Evolutionary conservation across 2,113 vertebrate species (phyloP), one percentile per base, ranked within the genome.

Genomic region (Istiophorus platypterus): DNA sequence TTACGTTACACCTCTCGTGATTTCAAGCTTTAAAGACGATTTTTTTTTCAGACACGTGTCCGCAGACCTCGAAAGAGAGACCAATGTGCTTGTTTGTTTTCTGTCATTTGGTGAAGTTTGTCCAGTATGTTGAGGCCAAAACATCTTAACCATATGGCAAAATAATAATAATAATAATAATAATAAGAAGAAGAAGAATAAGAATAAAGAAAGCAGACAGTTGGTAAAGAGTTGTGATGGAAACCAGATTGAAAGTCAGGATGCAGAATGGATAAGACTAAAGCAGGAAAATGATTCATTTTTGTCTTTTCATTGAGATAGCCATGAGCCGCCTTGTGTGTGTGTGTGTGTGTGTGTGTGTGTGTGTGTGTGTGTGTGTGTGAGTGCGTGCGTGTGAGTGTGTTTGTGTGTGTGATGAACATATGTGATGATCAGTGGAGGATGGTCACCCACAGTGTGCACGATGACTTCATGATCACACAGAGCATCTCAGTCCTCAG

Each of bases 391-490:
- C 45, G 37, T 56, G 65, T 47, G 2, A 37, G 62, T 45, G 27
- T 78, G 70, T 37, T 18, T 57, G 58, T 13, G 39, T 39, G 9
- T 59, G 52, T 54, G 3, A 69, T 13, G 47, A 51, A 62, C 82
- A 83, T 72, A 61, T 76, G 86, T 68, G 80, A 68, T 0, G 57
- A 72, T 81, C 27, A 61, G 72, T 11, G 49, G 76, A 71, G 78
- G 78, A 42, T 7, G 12, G 26, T 64, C 1, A 10, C 56, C 59
- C 8, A 29, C 75, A 34, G 79, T 45, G 67, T 71, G 70, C 67
- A 51, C 22, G 29, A 6, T 17, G 56, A 66, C 34, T 67, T 49
- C 22, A 62, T 72, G 72, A 78, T 83, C 42, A 34, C 41, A 70
- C 13, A 4, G 27, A 76, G 76, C 61, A 34, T 58, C 66, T 54